A percentile compares a stretch with the other conserved stretches of the same genome.
Conservation (phyloP, 2,797 vertebrate species). For the Fratercula arctica region DNA sequence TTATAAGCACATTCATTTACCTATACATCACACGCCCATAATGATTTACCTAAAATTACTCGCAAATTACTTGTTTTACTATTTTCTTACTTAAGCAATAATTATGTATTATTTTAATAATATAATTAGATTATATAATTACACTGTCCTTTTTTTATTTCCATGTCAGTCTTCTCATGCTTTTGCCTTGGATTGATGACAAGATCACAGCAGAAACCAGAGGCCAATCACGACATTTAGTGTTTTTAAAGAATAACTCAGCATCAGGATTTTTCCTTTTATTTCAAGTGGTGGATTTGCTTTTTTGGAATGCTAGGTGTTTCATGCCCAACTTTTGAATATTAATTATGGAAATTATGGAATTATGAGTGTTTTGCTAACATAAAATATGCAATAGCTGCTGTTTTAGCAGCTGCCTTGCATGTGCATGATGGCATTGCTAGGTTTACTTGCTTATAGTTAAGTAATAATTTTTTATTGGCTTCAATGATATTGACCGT, state of each 20-base stretch:
- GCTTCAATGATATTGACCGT: not conserved
- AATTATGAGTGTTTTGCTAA: not conserved
- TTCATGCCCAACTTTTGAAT: rapidly evolving
- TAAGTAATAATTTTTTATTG: not conserved
- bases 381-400: not conserved
- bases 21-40: not conserved
- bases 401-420: not conserved
- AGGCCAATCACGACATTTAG: not conserved
- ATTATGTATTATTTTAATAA: not conserved
- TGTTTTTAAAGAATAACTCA: not conserved
- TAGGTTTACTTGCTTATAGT: not conserved
- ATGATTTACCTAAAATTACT: not conserved
- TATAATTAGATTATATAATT: not conserved
- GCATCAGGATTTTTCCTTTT: not conserved
- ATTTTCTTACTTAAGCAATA: not conserved
- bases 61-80: not conserved
- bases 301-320: not conserved
- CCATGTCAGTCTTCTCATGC: not conserved
- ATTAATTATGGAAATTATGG: not conserved
- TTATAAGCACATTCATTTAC: not conserved
- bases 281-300: not conserved
- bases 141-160: not conserved
- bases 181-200: not conserved
- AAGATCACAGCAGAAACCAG: not conserved
- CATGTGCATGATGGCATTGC: not conserved